Evolutionary conservation across 1,140 invertebrate genomes (phyloP).

Genomic region (Penaeus japonicus): DNA sequence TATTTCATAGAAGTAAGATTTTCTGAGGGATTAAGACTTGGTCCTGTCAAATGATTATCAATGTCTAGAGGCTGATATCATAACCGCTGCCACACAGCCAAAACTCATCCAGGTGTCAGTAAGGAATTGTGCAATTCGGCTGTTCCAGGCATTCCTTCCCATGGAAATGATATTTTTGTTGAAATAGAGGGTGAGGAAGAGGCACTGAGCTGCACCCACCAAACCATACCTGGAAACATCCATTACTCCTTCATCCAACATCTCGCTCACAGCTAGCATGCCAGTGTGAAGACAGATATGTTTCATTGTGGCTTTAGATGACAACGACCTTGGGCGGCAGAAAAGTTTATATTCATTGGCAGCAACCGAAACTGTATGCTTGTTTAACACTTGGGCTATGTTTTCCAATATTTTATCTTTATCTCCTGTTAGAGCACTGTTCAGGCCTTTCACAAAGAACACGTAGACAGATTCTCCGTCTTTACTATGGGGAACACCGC

Average conservation of each 20-base stretch:
- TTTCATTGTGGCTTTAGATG: background rate
- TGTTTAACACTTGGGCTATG: conserved; percentile 19
- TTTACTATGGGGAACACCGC: background rate
- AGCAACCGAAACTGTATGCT: conserved; percentile 23
- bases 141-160: conserved; percentile 2
- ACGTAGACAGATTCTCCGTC: background rate
- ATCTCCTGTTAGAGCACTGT: background rate
- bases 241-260: conserved; percentile 20
- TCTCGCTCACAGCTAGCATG: conserved; percentile 30
- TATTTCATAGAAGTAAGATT: too few species aligned
- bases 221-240: conserved; percentile 17
- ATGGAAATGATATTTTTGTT: conserved; percentile 10
- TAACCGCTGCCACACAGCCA: conserved; percentile 27
- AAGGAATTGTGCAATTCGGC: conserved; percentile 15
- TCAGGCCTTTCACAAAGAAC: conserved; percentile 28
- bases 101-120: conserved; percentile 48
- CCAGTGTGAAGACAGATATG: conserved; percentile 15
- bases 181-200: conserved; percentile 35
- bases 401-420: conserved; percentile 7
- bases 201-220: background rate
- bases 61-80: conserved; percentile 39
- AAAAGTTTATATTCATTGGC: conserved; percentile 24
- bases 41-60: background rate
- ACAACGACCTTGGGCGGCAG: background rate
- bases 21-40: too few species aligned